Base-by-base conservation (phyloP, 2,888 invertebrate species). In the Antheraea assamensis region DNA sequence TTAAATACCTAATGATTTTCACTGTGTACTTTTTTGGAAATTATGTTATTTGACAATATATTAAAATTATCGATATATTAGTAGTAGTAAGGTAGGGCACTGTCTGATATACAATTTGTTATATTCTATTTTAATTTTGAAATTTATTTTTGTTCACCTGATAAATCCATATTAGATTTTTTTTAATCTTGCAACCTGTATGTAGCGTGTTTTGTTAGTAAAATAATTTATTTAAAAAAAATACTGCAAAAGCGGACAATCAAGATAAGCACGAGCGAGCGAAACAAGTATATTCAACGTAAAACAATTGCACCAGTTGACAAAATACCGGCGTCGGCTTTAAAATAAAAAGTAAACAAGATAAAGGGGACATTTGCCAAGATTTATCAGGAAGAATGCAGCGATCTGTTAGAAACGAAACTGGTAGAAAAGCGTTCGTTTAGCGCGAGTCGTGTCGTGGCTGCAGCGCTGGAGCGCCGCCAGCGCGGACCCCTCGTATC, bases 371-470 rank as follows among this genome's bases (percentile, higher is more conserved):
- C 68, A 35, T 68, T 35, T 68, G 68, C 68, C 68, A 68, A 68
- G 68, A 68, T 68, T 68, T 68, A 68, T 68, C 68, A 35, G 35
- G 21, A 35, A 68, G 68, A 68, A 35, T 35, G 68, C 35, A 68
- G 10, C 68, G 21, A 68, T 64, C 31, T 68, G 35, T 68, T 30
- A 30, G 30, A 30, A 27, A 64, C 61, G 17, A 64, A 30, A 64
- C 61, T 64, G 30, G 13, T 64, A 30, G 61, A 64, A 64, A 64
- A 68, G 68, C 35, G 68, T 35, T 35, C 68, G 68, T 68, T 68
- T 68, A 68, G 21, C 35, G 35, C 10, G 24, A 58, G 58, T 13
- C 8, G 24, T 13, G 24, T 8, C 58, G 58, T 13, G 19, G 19
- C 49, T 5, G 66, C 17, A 17, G 35, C n/a, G 68, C 35, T 68